Percentiles rank a stretch among this genome's conserved stretches.
These are phyloP conservation scores for Hydroisotoma schaefferi DNA, from an alignment of 2,888 invertebrate species.

Conservation along the genomic window DNA sequence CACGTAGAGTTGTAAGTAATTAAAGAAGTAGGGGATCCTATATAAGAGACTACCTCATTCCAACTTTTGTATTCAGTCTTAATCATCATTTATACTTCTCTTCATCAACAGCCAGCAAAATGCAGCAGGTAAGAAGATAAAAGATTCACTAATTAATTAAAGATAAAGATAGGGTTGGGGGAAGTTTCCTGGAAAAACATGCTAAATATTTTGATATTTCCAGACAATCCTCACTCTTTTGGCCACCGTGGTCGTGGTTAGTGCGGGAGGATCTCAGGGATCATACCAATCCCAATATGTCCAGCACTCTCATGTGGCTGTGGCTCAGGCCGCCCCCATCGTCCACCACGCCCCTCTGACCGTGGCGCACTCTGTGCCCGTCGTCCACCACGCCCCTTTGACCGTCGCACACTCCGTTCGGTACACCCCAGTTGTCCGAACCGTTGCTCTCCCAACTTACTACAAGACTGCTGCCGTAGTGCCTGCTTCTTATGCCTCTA, in stretches of 20 bases:
- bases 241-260: conserved; percentile 20
- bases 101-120: too few relatives aligned
- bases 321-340: conserved; percentile 2
- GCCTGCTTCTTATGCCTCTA: background rate
- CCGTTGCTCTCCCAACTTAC: background rate
- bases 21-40: too few relatives aligned
- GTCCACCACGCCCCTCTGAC: background rate
- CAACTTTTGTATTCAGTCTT: too few relatives aligned
- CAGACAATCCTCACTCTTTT: conserved; percentile 9
- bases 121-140: too few relatives aligned
- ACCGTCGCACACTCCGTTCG: background rate
- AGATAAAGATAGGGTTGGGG: too few relatives aligned
- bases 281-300: conserved; percentile 1
- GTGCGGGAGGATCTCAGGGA: conserved; percentile 18
- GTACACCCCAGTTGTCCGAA: background rate
- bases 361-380: background rate
- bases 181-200: too few relatives aligned
- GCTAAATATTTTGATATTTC: background rate
- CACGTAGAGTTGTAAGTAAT: too few relatives aligned
- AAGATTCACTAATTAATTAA: too few relatives aligned
- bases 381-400: background rate
- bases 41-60: too few relatives aligned
- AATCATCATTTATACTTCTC: too few relatives aligned
- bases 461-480: background rate
- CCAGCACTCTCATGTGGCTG: conserved; percentile 4